Percentiles rank a stretch among this genome's conserved stretches.
These are phyloP conservation scores for Oegoconia quadripuncta DNA, from an alignment of 2,888 invertebrate genomes.

Conservation along the genomic window DNA sequence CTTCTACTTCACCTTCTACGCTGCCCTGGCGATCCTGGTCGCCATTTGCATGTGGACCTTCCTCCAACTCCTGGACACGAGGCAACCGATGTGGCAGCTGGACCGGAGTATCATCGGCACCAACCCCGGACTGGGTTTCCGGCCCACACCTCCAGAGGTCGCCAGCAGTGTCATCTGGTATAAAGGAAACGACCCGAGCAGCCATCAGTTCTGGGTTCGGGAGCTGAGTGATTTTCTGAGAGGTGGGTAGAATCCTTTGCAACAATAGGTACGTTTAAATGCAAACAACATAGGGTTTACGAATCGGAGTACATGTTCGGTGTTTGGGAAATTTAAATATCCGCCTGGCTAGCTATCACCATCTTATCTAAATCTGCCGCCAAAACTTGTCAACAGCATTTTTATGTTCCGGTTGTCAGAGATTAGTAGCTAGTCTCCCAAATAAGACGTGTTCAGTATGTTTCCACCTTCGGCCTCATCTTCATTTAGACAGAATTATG, in stretches of 20 bases:
- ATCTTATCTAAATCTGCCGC: too few relatives aligned
- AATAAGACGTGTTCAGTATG: too few relatives aligned
- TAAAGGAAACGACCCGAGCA: conserved; percentile 87
- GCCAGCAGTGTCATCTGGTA: conserved; percentile 98
- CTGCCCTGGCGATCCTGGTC: conserved; percentile 93
- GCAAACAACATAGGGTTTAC: too few relatives aligned
- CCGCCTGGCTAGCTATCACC: too few relatives aligned
- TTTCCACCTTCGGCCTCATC: too few relatives aligned
- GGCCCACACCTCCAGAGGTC: conserved; percentile 93
- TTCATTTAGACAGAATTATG: too few relatives aligned
- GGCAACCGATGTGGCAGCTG: conserved; percentile 93
- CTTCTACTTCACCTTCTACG: conserved; percentile 98
- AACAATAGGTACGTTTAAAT: too few relatives aligned
- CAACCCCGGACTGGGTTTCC: conserved; percentile 97
- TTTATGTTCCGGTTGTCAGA: too few relatives aligned
- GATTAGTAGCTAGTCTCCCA: too few relatives aligned
- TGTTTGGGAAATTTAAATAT: too few relatives aligned
- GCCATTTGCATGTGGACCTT: conserved; percentile 97
- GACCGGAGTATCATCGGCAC: conserved; percentile 93
- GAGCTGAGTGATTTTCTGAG: conserved; percentile 86
- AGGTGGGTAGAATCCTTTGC: conserved; percentile 75
- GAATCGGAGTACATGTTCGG: too few relatives aligned
- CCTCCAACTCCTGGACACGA: conserved; percentile 92
- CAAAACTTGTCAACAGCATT: too few relatives aligned
- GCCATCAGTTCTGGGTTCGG: conserved; percentile 89